A percentile compares a stretch with the other conserved stretches of the same genome.
These are phyloP conservation scores for Frankliniella intonsa DNA, from an alignment of 2,888 invertebrate species.

Conservation along the genomic window DNA sequence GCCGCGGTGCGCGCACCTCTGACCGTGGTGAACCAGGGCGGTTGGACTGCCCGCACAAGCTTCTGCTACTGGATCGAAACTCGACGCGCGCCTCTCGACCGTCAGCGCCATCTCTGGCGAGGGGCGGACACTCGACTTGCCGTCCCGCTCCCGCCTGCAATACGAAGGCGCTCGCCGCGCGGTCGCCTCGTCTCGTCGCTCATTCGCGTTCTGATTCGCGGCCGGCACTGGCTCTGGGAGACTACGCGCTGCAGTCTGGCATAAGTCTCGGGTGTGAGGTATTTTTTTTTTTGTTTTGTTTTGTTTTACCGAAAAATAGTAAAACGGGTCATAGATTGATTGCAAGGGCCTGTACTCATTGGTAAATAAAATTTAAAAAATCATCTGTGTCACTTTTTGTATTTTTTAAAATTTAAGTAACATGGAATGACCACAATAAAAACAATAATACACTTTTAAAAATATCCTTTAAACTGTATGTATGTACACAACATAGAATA, in stretches of 20 bases:
- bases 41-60: neutral
- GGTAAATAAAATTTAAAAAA: neutral
- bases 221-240: neutral
- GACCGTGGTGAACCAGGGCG: neutral
- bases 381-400: too few relatives aligned
- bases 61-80: neutral
- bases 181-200: too few relatives aligned
- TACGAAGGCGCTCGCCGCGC: too few relatives aligned
- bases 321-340: too few relatives aligned
- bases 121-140: neutral
- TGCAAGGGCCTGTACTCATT: too few relatives aligned
- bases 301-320: neutral
- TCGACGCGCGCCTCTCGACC: neutral
- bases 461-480: neutral
- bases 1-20: neutral
- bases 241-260: neutral
- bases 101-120: neutral
- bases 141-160: neutral
- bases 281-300: neutral
- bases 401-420: neutral
- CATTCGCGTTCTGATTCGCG: neutral
- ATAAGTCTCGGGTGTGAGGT: neutral
- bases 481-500: slow-evolving; percentile 9
- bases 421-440: neutral
- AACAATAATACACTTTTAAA: neutral